These are phyloP conservation scores for Cottus gobio DNA, from an alignment of 2,113 vertebrate genomes.

Conservation along the genomic window DNA sequence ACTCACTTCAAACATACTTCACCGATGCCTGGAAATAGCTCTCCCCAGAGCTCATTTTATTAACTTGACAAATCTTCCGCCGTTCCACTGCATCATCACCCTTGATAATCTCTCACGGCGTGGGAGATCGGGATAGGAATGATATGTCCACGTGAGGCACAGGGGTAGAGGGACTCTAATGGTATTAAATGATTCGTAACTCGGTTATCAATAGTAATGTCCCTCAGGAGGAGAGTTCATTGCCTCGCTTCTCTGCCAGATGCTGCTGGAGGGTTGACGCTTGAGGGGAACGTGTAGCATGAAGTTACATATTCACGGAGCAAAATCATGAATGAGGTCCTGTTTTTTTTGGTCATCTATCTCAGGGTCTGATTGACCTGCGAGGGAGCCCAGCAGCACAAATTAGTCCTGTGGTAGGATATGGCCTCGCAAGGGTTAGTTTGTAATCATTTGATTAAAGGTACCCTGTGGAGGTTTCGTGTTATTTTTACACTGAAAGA, in stretches of 20 bases:
- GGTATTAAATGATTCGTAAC: slow-evolving; percentile 76
- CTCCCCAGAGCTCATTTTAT: slow-evolving; percentile 73
- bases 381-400: background rate
- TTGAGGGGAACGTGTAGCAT: slow-evolving; percentile 10
- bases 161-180: slow-evolving; percentile 61
- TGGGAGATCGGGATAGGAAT: slow-evolving; percentile 30
- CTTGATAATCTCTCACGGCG: slow-evolving; percentile 64
- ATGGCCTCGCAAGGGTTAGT: background rate
- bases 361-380: background rate
- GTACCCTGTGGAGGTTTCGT: background rate
- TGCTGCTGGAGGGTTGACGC: slow-evolving; percentile 18
- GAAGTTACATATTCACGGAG: slow-evolving; percentile 21
- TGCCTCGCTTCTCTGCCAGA: slow-evolving; percentile 26
- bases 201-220: slow-evolving; percentile 72
- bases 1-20: slow-evolving; percentile 66
- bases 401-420: background rate
- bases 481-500: background rate
- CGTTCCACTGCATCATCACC: slow-evolving; percentile 70
- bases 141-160: slow-evolving; percentile 63
- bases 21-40: slow-evolving; percentile 58
- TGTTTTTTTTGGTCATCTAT: background rate
- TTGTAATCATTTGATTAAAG: background rate
- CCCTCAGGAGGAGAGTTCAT: slow-evolving; percentile 64
- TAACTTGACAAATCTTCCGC: slow-evolving; percentile 72
- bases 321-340: background rate